Conservation (phyloP, 2,888 invertebrate species). For the Drosophila flavopinicola region DNA sequence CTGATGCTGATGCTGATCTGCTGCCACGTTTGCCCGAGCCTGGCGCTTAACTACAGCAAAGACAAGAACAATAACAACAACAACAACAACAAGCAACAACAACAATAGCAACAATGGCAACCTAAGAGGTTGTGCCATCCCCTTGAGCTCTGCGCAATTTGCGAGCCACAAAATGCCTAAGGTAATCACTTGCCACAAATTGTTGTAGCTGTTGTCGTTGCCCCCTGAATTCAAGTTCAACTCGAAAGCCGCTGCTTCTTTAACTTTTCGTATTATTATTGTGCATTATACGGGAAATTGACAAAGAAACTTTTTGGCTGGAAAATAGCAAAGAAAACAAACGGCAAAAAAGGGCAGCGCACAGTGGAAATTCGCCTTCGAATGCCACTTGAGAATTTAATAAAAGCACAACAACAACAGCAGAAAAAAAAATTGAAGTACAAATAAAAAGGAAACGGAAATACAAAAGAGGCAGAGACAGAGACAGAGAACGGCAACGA, state of each 20-base stretch:
- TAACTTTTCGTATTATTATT: conserved; percentile 59
- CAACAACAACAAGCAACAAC: conserved; percentile 35
- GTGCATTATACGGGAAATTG: conserved; percentile 77
- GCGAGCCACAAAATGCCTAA: conserved; percentile 73
- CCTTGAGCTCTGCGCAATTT: conserved; percentile 73
- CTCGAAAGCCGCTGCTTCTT: conserved; percentile 60
- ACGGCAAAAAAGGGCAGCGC: conserved; percentile 14
- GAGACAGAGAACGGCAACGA: conserved; percentile 28
- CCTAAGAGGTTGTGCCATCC: conserved; percentile 43
- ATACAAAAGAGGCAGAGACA: conserved; percentile 3
- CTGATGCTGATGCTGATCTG: conserved; percentile 61
- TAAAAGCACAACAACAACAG: conserved; percentile 54
- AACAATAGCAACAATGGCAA: conserved; percentile 23
- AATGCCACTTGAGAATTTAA: conserved; percentile 80
- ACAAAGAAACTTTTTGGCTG: conserved; percentile 73
- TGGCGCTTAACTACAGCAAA: conserved; percentile 48
- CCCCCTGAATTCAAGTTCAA: conserved; percentile 58
- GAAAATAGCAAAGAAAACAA: conserved; percentile 64
- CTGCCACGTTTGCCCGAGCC: conserved; percentile 24
- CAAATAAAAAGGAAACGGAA: conserved; percentile 7
- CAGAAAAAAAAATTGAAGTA: neutral
- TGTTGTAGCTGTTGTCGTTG: conserved; percentile 25
- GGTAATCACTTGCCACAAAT: conserved; percentile 69
- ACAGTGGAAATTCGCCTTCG: conserved; percentile 59
- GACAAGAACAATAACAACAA: conserved; percentile 16